Conservation (phyloP, 2,888 invertebrate genomes). For the Conops quadrifasciatus region DNA sequence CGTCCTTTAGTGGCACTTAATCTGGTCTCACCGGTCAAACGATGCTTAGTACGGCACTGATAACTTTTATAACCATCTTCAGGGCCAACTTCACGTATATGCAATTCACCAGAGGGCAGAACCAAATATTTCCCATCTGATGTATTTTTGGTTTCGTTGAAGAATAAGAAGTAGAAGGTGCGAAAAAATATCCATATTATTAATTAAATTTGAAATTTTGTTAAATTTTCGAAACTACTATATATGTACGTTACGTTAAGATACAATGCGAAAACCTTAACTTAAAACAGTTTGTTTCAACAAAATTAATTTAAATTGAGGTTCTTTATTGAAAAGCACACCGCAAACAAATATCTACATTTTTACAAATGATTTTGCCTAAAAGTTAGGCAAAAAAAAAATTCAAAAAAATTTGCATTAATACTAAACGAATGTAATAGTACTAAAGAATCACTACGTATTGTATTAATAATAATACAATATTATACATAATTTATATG, state of each 20-base stretch:
- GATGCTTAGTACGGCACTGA: constrained; percentile 92
- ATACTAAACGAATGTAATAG: too few relatives aligned
- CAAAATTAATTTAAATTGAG: too few relatives aligned
- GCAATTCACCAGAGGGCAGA: constrained; percentile 92
- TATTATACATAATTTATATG: too few relatives aligned
- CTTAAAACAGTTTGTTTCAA: too few relatives aligned
- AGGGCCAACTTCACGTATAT: constrained; percentile 93
- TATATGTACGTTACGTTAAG: too few relatives aligned
- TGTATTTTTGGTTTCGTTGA: constrained; percentile 6
- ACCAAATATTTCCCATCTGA: constrained; percentile 95
- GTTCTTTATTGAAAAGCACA: too few relatives aligned
- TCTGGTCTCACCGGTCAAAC: constrained; percentile 90
- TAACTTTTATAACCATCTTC: constrained; percentile 94
- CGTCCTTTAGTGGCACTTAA: constrained; percentile 93
- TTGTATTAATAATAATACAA: too few relatives aligned
- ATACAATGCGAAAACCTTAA: neutral
- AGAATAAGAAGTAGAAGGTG: constrained; percentile 35
- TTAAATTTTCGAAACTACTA: constrained; percentile 7
- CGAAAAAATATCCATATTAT: constrained; percentile 25
- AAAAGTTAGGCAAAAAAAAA: too few relatives aligned
- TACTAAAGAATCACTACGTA: too few relatives aligned
- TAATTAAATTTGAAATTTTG: constrained; percentile 17
- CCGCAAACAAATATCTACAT: too few relatives aligned
- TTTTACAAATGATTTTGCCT: too few relatives aligned
- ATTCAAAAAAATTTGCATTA: too few relatives aligned